Evolutionary conservation across 1,140 invertebrate species (phyloP).

Genomic region (Meloidogyne hapla): DNA sequence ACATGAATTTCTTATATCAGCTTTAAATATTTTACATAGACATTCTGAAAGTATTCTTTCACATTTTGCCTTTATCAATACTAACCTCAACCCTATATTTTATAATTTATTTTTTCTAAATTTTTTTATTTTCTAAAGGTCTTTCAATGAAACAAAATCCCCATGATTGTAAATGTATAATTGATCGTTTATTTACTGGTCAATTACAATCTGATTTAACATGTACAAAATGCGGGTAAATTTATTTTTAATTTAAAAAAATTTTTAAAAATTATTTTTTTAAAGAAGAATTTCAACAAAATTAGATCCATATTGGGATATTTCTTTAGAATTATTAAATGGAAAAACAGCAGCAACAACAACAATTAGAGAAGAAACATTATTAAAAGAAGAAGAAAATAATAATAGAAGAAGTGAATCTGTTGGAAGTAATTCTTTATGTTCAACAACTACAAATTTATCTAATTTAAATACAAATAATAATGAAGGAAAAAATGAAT

Average conservation of each 20-base stretch:
- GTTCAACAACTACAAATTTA: slow-evolving; percentile 1
- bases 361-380: background rate
- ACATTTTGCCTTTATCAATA: too few relatives aligned
- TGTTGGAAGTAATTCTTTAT: background rate
- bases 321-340: slow-evolving; percentile 78
- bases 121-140: slow-evolving; percentile 24
- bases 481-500: slow-evolving; percentile 17
- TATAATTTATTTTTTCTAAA: background rate
- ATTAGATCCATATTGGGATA: slow-evolving; percentile 95
- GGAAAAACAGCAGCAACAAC: slow-evolving; percentile 17
- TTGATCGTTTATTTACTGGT: slow-evolving; percentile 92
- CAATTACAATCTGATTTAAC: slow-evolving; percentile 92
- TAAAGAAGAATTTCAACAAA: slow-evolving; percentile 79
- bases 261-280: slow-evolving; percentile 25
- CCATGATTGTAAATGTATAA: slow-evolving; percentile 87
- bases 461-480: background rate
- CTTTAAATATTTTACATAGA: slow-evolving; percentile 84
- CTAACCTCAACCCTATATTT: background rate
- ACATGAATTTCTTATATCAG: slow-evolving; percentile 96
- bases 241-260: slow-evolving; percentile 54
- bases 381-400: background rate
- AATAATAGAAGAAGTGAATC: slow-evolving; percentile 65
- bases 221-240: slow-evolving; percentile 88
- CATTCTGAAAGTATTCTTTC: slow-evolving; percentile 72
- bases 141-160: slow-evolving; percentile 57